Conservation (phyloP, 1,140 invertebrate species). For the Centruroides vittatus region DNA sequence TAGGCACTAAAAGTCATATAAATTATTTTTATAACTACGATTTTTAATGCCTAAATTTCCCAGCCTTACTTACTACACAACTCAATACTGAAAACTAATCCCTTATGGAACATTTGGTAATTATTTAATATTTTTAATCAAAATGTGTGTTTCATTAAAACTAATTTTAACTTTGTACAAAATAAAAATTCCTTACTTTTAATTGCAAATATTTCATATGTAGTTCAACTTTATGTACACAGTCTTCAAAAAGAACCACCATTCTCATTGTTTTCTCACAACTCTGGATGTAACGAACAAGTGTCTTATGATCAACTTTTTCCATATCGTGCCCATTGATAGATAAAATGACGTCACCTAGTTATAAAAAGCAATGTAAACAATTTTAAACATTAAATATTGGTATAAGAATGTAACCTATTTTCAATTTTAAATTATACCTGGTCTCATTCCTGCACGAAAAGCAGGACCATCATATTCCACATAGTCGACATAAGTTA, state of each 20-base stretch:
- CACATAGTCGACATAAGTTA: slow-evolving; percentile 92
- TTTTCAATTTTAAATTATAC: slow-evolving; percentile 27
- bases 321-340: slow-evolving; percentile 83
- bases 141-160: too few relatives aligned
- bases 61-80: too few relatives aligned
- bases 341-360: slow-evolving; percentile 75
- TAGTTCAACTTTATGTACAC: slow-evolving; percentile 79
- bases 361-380: neutral
- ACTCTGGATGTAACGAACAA: slow-evolving; percentile 78
- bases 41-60: too few relatives aligned
- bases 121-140: too few relatives aligned
- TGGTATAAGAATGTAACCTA: too few relatives aligned
- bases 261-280: slow-evolving; percentile 81
- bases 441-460: slow-evolving; percentile 78
- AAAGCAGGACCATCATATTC: slow-evolving; percentile 79
- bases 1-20: too few relatives aligned
- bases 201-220: slow-evolving; percentile 82
- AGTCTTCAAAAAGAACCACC: slow-evolving; percentile 89
- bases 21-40: too few relatives aligned
- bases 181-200: slow-evolving; percentile 32
- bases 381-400: too few relatives aligned
- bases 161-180: too few relatives aligned
- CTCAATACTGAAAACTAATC: too few relatives aligned
- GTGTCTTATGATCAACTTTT: slow-evolving; percentile 71
- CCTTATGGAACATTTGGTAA: too few relatives aligned